These are phyloP conservation scores for Puffinus mauretanicus DNA, from an alignment of 2,113 vertebrate species.

Conservation along the genomic window DNA sequence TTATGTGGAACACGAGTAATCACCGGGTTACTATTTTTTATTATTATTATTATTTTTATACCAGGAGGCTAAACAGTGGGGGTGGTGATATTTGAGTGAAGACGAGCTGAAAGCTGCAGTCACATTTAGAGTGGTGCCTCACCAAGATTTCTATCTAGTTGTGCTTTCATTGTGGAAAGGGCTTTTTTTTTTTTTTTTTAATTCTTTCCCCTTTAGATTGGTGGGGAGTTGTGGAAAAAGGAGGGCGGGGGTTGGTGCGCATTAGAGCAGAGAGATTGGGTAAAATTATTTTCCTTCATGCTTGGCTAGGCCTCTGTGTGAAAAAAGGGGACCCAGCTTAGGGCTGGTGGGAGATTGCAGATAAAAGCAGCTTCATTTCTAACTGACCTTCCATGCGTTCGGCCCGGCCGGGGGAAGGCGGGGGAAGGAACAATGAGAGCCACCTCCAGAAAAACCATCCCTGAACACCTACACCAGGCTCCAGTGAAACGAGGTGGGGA, in stretches of 20 bases:
- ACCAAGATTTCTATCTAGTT: conserved; percentile 47
- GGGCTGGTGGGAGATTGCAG: conserved; percentile 77
- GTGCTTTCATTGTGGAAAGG: conserved; percentile 44
- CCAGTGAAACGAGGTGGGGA: background rate
- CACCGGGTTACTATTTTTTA: conserved; percentile 2
- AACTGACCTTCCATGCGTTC: conserved; percentile 70
- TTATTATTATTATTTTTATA: background rate
- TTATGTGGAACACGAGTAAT: conserved; percentile 55
- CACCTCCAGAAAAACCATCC: conserved; percentile 44
- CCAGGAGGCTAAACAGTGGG: background rate
- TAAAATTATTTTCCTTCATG: conserved; percentile 85
- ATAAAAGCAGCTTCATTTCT: conserved; percentile 82
- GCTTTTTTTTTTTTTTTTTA: background rate
- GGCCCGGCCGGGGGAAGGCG: background rate
- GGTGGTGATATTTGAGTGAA: background rate
- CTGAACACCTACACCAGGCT: background rate
- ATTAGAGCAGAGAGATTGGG: conserved; percentile 78
- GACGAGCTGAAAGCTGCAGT: background rate
- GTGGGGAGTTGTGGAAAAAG: conserved; percentile 18
- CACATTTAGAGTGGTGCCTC: conserved; percentile 35
- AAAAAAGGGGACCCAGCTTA: conserved; percentile 73
- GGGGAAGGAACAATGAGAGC: conserved; percentile 61
- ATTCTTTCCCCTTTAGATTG: conserved; percentile 37
- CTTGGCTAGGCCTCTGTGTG: conserved; percentile 75
- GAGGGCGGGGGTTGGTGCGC: conserved; percentile 59